Evolutionary conservation across 2,797 vertebrate species (phyloP).

Genomic region (Chromobotia macracanthus): DNA sequence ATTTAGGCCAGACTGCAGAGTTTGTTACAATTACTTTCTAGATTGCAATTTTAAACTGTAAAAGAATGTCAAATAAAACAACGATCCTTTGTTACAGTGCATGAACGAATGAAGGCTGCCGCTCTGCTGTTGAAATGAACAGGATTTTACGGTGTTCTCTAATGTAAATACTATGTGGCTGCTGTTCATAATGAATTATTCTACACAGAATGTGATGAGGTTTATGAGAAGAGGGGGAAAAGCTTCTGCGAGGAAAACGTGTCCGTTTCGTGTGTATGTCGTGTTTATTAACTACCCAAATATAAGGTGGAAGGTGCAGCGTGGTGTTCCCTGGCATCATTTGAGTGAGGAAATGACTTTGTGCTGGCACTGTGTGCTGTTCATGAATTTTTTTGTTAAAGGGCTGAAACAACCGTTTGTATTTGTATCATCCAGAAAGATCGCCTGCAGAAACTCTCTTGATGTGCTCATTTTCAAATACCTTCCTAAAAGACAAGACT

Average conservation of each 20-base stretch:
- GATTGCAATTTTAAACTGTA: slow-evolving; percentile 59
- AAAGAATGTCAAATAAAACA: slow-evolving; percentile 63
- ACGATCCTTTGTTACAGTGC: slow-evolving; percentile 69
- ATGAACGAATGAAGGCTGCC: slow-evolving; percentile 63
- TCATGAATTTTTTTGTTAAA: slow-evolving; percentile 18
- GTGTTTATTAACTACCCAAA: slow-evolving; percentile 69
- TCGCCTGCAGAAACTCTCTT: slow-evolving; percentile 6
- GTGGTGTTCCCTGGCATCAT: slow-evolving; percentile 45
- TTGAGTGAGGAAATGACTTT: slow-evolving; percentile 45
- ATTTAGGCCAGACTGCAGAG: slow-evolving; percentile 53
- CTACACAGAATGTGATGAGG: slow-evolving; percentile 71
- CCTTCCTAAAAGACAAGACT: not conserved
- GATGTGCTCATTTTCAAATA: slow-evolving; percentile 6
- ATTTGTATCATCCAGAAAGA: slow-evolving; percentile 34
- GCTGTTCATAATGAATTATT: slow-evolving; percentile 74
- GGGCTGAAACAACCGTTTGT: slow-evolving; percentile 46
- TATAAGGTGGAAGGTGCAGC: slow-evolving; percentile 57
- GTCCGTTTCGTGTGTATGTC: slow-evolving; percentile 55
- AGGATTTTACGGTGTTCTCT: slow-evolving; percentile 65
- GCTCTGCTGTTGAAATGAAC: slow-evolving; percentile 64
- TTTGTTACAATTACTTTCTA: slow-evolving; percentile 50
- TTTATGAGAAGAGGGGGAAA: slow-evolving; percentile 56
- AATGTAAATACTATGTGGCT: slow-evolving; percentile 77
- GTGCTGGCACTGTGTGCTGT: slow-evolving; percentile 5
- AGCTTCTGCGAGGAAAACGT: slow-evolving; percentile 54